Evolutionary conservation across 2,888 invertebrate genomes (phyloP).

Genomic region (Ischnus inquisitorius): DNA sequence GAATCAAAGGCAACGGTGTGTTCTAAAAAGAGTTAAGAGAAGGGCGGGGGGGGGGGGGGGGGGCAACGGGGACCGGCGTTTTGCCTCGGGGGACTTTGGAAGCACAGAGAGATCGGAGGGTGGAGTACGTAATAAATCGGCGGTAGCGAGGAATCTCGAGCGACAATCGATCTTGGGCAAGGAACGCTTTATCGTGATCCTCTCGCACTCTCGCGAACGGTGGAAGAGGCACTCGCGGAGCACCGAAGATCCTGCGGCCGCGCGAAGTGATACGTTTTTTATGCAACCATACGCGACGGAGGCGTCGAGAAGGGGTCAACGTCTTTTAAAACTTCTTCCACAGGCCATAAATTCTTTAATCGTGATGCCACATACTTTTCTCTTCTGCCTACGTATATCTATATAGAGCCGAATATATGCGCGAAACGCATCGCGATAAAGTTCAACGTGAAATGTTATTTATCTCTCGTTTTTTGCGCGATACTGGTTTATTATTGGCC

Average conservation of each 20-base stretch:
- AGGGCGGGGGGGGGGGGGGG: constrained; percentile 23
- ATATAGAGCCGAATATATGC: not conserved
- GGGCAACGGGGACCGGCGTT: constrained; percentile 53
- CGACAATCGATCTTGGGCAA: constrained; percentile 79
- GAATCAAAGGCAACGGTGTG: constrained; percentile 56
- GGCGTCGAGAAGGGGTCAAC: constrained; percentile 60
- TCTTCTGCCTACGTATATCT: constrained; percentile 27
- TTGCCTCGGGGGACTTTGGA: constrained; percentile 64
- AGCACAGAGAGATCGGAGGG: constrained; percentile 70
- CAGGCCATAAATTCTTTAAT: constrained; percentile 66
- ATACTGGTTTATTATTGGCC: constrained; percentile 39
- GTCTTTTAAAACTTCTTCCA: constrained; percentile 56
- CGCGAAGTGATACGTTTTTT: constrained; percentile 72
- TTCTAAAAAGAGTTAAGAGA: constrained; percentile 7
- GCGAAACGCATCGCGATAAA: constrained; percentile 60
- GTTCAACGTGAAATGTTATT: constrained; percentile 57
- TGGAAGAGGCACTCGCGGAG: constrained; percentile 53
- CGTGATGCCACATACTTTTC: constrained; percentile 57
- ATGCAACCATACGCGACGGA: constrained; percentile 59
- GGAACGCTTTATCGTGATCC: constrained; percentile 79
- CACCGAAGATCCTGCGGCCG: constrained; percentile 71
- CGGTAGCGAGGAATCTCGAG: constrained; percentile 78
- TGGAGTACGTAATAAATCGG: constrained; percentile 73
- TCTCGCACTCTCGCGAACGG: constrained; percentile 68
- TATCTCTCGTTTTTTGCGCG: constrained; percentile 36